Conservation (phyloP, 2,797 vertebrate species). For the Propithecus deckenii region DNA sequence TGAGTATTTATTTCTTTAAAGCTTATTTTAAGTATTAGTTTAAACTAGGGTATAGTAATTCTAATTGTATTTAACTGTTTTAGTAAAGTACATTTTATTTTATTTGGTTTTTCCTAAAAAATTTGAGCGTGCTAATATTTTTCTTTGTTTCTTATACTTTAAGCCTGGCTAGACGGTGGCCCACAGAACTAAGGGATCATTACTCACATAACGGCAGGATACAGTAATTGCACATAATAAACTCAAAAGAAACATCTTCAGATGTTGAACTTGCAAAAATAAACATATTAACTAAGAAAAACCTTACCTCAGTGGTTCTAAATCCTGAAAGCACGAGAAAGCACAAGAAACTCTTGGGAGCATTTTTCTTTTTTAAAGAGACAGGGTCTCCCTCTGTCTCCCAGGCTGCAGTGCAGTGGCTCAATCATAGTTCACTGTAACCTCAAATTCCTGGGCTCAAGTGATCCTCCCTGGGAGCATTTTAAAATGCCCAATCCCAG, state of each 20-base stretch:
- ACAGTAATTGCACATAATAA: constrained; percentile 34
- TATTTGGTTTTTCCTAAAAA: neutral
- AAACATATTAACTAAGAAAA: constrained; percentile 52
- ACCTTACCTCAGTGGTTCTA: constrained; percentile 45
- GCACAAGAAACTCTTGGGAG: neutral
- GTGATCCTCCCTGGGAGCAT: neutral
- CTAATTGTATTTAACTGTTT: neutral
- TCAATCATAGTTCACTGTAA: too few species aligned
- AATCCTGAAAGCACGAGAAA: neutral
- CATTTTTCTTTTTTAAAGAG: neutral
- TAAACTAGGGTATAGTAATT: neutral
- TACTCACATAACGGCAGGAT: neutral
- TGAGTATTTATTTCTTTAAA: neutral
- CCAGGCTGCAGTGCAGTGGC: too few species aligned
- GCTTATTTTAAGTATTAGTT: constrained; percentile 4
- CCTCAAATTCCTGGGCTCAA: too few species aligned
- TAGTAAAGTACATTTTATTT: neutral
- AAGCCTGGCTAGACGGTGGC: neutral
- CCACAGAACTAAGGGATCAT: constrained; percentile 9
- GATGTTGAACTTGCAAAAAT: constrained; percentile 59
- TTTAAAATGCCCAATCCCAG: neutral
- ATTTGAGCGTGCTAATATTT: neutral
- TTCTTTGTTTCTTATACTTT: neutral
- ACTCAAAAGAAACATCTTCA: constrained; percentile 26
- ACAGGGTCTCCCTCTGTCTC: too few species aligned